A percentile compares a stretch with the other conserved stretches of the same genome.
Evolutionary conservation across 23 tunicate genomes (phyloP).

Genomic region (Trididemnum clinides): DNA sequence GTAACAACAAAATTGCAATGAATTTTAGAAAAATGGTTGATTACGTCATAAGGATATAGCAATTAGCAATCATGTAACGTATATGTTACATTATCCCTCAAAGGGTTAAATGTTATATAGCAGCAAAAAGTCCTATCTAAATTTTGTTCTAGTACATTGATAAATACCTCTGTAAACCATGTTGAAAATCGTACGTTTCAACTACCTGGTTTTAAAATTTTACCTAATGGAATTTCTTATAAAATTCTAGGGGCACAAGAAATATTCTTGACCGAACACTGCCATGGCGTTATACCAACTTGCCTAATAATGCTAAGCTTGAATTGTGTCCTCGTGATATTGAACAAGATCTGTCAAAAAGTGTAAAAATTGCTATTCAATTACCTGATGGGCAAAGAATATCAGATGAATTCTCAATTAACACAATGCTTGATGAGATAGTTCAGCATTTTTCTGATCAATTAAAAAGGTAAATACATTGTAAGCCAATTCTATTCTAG

Average conservation of each 20-base stretch:
- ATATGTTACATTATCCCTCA: too few relatives aligned
- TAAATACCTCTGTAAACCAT: too few relatives aligned
- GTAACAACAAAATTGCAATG: too few relatives aligned
- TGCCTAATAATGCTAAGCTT: constrained; percentile 82
- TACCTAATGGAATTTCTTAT: too few relatives aligned
- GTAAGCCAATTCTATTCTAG: neutral
- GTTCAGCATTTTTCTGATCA: constrained; percentile 42
- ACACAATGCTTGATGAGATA: constrained; percentile 16
- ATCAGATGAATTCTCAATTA: constrained; percentile 36
- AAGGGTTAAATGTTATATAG: too few relatives aligned
- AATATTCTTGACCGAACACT: constrained; percentile 49
- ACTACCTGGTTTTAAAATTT: too few relatives aligned
- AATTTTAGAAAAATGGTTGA: too few relatives aligned
- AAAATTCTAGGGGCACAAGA: constrained; percentile 29
- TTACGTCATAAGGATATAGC: too few relatives aligned
- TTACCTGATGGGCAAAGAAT: constrained; percentile 50
- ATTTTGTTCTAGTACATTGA: too few relatives aligned
- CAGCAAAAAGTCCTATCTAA: too few relatives aligned
- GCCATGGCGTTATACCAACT: constrained; percentile 72
- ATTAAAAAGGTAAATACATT: constrained; percentile 13
- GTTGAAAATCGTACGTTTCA: too few relatives aligned
- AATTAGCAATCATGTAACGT: too few relatives aligned
- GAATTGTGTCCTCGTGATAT: constrained; percentile 30
- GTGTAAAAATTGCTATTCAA: constrained; percentile 72
- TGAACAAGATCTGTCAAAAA: neutral